These are phyloP conservation scores for Pollenia angustigena DNA, from an alignment of 2,888 invertebrate genomes.

Conservation along the genomic window DNA sequence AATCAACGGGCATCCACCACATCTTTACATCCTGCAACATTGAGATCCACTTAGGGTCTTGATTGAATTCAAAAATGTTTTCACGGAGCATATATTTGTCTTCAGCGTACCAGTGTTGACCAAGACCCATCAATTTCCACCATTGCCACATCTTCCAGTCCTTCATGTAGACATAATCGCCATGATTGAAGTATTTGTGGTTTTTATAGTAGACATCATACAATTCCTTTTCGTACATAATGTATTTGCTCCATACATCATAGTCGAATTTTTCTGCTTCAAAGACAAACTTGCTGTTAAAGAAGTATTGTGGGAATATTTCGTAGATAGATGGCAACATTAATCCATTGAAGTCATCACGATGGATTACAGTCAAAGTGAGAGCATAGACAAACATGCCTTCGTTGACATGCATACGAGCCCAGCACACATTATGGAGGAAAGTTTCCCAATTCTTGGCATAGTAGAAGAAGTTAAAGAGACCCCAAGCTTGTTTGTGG, in stretches of 20 bases:
- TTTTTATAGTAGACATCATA: constrained; percentile 75
- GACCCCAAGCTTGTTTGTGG: constrained; percentile 85
- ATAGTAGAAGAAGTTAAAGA: constrained; percentile 88
- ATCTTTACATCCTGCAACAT: constrained; percentile 76
- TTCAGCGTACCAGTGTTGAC: constrained; percentile 74
- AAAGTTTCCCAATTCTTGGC: constrained; percentile 89
- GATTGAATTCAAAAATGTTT: constrained; percentile 73
- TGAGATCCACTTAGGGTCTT: constrained; percentile 71
- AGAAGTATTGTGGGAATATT: constrained; percentile 89
- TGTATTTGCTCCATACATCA: constrained; percentile 77
- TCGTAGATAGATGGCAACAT: constrained; percentile 90
- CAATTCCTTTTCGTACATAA: constrained; percentile 77
- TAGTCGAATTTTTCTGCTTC: constrained; percentile 86
- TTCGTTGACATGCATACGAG: constrained; percentile 88
- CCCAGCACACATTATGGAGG: constrained; percentile 88
- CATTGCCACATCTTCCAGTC: constrained; percentile 77
- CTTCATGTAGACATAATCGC: constrained; percentile 75
- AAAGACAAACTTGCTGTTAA: constrained; percentile 87
- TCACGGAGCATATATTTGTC: constrained; percentile 75
- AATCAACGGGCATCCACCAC: constrained; percentile 84
- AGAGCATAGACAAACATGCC: constrained; percentile 88
- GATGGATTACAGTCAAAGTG: constrained; percentile 86
- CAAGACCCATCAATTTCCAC: constrained; percentile 78
- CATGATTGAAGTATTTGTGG: constrained; percentile 67
- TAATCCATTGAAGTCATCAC: constrained; percentile 87